These are phyloP conservation scores for Varanus salvator DNA, from an alignment of 2,113 vertebrate genomes.

Conservation along the genomic window DNA sequence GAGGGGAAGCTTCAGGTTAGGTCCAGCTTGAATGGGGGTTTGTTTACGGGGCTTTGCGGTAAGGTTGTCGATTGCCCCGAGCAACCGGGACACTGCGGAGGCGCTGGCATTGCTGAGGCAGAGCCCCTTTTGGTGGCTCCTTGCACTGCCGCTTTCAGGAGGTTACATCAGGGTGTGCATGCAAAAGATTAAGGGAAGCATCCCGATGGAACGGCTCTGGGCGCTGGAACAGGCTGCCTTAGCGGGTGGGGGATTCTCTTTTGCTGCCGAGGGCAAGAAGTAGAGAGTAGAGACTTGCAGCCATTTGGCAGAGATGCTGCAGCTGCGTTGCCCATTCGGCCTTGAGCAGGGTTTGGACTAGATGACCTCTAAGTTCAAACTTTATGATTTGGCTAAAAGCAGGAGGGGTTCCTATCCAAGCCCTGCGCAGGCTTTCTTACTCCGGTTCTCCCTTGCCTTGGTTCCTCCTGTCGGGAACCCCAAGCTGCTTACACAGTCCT, in stretches of 20 bases:
- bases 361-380: not conserved
- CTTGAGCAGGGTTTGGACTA: not conserved
- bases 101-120: not conserved
- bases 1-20: not conserved
- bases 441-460: not conserved
- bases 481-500: not conserved
- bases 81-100: not conserved
- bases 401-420: not conserved
- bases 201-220: not conserved
- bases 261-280: not conserved
- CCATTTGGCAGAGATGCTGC: not conserved
- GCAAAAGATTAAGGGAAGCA: not conserved
- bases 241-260: not conserved
- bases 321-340: not conserved
- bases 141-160: not conserved
- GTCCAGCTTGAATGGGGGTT: not conserved
- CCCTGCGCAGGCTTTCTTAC: too few relatives aligned
- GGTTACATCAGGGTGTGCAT: not conserved
- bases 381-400: too few relatives aligned
- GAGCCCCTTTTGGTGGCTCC: too few relatives aligned
- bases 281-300: not conserved
- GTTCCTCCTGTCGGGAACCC: too few relatives aligned
- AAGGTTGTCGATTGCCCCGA: too few relatives aligned
- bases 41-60: not conserved
- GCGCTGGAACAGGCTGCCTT: not conserved